Percentiles rank a stretch among this genome's conserved stretches.
phyloP scores from a whole-genome alignment of 2,888 invertebrate species.

The Himalopsyche anomala region DNA sequence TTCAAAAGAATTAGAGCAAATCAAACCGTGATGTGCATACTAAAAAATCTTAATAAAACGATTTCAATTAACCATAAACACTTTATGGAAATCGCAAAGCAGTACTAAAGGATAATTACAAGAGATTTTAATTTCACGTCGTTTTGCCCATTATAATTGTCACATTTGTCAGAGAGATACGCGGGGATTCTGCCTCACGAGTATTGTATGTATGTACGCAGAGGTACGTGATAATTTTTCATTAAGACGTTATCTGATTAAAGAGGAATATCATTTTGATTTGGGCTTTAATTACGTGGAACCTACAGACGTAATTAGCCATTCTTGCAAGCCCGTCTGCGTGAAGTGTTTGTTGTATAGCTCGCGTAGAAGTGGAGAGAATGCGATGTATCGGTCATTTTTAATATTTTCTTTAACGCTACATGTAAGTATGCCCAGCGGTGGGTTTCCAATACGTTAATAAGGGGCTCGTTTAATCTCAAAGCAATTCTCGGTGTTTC shows the following conservation, averaged over 20 bases:
- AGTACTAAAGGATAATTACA: slow-evolving; percentile 61
- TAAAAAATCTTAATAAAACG: background rate
- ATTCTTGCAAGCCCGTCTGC: background rate
- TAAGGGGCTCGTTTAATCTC: no score
- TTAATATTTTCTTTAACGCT: no score
- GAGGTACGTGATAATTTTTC: slow-evolving; percentile 62
- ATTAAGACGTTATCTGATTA: slow-evolving; percentile 62
- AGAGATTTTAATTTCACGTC: slow-evolving; percentile 63
- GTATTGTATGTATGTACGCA: slow-evolving; percentile 18
- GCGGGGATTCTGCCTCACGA: background rate
- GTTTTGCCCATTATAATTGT: slow-evolving; percentile 63
- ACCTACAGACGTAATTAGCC: slow-evolving; percentile 58
- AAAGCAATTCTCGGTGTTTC: no score
- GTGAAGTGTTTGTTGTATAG: background rate
- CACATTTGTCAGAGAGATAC: slow-evolving; percentile 53
- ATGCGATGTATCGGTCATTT: no score
- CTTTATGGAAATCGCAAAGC: slow-evolving; percentile 54
- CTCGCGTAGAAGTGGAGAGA: background rate
- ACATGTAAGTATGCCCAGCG: no score
- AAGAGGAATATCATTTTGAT: slow-evolving; percentile 61
- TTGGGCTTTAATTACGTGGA: slow-evolving; percentile 62
- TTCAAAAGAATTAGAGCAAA: no score
- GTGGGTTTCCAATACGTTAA: no score
- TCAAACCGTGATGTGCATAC: background rate
- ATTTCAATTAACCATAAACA: slow-evolving; percentile 61